Percentiles rank a stretch among this genome's conserved stretches.
phyloP scores from a whole-genome alignment of 1,140 invertebrate genomes.

The Polypedilum pembai region DNA sequence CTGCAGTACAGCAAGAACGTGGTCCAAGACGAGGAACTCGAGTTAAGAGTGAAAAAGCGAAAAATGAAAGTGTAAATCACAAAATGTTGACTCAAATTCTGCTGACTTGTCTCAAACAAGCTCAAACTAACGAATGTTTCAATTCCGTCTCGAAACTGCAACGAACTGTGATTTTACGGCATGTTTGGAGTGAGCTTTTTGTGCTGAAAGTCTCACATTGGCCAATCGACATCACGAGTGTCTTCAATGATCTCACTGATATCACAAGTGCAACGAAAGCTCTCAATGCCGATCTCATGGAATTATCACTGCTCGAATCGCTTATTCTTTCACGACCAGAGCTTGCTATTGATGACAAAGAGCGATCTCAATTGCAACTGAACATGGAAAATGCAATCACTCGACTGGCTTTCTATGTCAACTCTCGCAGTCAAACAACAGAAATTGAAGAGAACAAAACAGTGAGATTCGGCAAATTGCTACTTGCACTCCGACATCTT shows the following conservation, averaged over 20 bases:
- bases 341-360: conserved; percentile 35
- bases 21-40: conserved; percentile 54
- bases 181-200: conserved; percentile 54
- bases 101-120: conserved; percentile 47
- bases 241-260: conserved; percentile 39
- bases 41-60: conserved; percentile 32
- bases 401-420: conserved; percentile 38
- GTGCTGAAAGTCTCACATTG: conserved; percentile 52
- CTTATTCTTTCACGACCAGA: conserved; percentile 47
- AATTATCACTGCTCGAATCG: conserved; percentile 55
- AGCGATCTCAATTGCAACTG: conserved; percentile 35
- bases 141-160: conserved; percentile 43
- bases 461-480: conserved; percentile 38
- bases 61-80: background rate
- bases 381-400: conserved; percentile 38
- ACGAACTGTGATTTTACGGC: conserved; percentile 49
- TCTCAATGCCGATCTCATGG: conserved; percentile 49
- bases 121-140: conserved; percentile 49
- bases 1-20: conserved; percentile 73
- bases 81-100: conserved; percentile 52
- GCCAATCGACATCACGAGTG: conserved; percentile 47
- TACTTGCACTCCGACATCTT: conserved; percentile 38
- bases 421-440: too few species aligned
- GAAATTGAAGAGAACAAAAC: too few species aligned
- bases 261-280: conserved; percentile 41